These are phyloP conservation scores for Drosophila sturtevanti DNA, from an alignment of 1,140 invertebrate genomes.

Conservation along the genomic window DNA sequence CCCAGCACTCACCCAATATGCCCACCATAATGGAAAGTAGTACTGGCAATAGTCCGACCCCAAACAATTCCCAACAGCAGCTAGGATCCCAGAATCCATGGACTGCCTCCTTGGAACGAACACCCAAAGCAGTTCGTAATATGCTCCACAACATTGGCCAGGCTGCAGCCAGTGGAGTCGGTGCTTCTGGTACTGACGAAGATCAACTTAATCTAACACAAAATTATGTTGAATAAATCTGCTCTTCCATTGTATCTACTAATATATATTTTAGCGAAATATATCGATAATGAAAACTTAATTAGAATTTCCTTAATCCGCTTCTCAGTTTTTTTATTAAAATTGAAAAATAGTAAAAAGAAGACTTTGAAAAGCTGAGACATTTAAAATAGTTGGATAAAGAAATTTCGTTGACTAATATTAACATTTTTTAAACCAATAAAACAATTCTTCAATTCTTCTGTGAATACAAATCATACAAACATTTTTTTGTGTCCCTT, in stretches of 20 bases:
- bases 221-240: slow-evolving; percentile 64
- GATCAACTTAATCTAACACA: slow-evolving; percentile 73
- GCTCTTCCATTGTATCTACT: neutral
- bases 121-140: slow-evolving; percentile 48
- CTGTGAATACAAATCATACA: too few relatives aligned
- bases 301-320: too few relatives aligned
- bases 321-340: too few relatives aligned
- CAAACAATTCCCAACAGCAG: slow-evolving; percentile 54
- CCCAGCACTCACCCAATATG: slow-evolving; percentile 64
- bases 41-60: slow-evolving; percentile 27
- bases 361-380: too few relatives aligned
- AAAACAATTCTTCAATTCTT: too few relatives aligned
- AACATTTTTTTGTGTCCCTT: too few relatives aligned
- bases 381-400: too few relatives aligned
- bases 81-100: slow-evolving; percentile 36
- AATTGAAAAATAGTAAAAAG: too few relatives aligned
- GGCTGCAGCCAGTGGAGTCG: slow-evolving; percentile 11
- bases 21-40: slow-evolving; percentile 79
- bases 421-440: too few relatives aligned
- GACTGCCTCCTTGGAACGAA: slow-evolving; percentile 61
- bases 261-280: neutral
- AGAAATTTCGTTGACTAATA: too few relatives aligned
- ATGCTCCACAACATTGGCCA: slow-evolving; percentile 48
- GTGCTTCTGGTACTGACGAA: slow-evolving; percentile 29
- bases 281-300: neutral